A percentile compares a stretch with the other conserved stretches of the same genome.
phyloP scores from a whole-genome alignment of 2,888 invertebrate species.

The Linnaemya tessellans region DNA sequence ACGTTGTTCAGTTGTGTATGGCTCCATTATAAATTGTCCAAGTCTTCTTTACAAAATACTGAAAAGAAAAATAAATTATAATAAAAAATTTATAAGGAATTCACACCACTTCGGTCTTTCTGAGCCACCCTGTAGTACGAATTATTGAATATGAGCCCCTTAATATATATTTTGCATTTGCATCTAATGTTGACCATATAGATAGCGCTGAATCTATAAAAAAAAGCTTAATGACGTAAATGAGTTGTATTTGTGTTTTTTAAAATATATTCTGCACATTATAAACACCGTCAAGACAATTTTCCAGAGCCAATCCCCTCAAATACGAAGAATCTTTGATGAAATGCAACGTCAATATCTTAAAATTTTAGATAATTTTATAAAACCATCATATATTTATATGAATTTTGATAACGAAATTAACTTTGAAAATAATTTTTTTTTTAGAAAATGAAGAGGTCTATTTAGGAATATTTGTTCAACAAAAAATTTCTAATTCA shows the following conservation, averaged over 20 bases:
- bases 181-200: constrained; percentile 6
- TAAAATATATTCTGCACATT: constrained; percentile 1
- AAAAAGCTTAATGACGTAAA: constrained; percentile 15
- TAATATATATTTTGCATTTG: constrained; percentile 25
- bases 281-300: neutral
- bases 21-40: no score
- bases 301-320: neutral
- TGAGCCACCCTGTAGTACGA: no score
- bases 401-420: neutral
- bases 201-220: constrained; percentile 6
- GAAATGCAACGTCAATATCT: neutral
- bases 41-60: no score
- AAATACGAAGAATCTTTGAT: neutral
- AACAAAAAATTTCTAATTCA: neutral
- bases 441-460: constrained; percentile 3
- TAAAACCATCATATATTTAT: neutral
- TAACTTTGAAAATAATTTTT: neutral
- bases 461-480: neutral
- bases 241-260: constrained; percentile 22
- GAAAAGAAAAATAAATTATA: no score
- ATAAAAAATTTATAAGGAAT: no score
- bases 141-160: constrained; percentile 15
- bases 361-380: constrained; percentile 4
- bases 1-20: no score
- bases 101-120: no score